Evolutionary conservation across 2,113 vertebrate genomes (phyloP).

Genomic region (Crotalus viridis): DNA sequence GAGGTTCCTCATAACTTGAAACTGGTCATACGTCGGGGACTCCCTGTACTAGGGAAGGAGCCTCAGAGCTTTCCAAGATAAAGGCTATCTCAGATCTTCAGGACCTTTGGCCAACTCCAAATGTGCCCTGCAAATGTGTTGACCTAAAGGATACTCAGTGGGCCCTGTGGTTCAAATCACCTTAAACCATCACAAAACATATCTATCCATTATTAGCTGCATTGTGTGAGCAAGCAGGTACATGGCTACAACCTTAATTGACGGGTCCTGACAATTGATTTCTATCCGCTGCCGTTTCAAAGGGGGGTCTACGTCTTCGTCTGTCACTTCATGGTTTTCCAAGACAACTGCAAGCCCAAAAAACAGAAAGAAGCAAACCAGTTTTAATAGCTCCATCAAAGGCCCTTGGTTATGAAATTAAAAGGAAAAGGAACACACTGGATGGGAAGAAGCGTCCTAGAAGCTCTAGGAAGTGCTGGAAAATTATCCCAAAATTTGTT

Average conservation of each 20-base stretch:
- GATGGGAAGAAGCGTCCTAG: not conserved
- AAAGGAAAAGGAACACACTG: not conserved
- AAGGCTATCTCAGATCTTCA: not conserved
- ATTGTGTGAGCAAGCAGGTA: not conserved
- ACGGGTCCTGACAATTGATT: conserved; percentile 85
- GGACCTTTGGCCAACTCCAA: not conserved
- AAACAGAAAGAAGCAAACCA: not conserved
- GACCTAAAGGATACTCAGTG: not conserved
- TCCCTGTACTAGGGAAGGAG: not conserved
- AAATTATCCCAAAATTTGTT: not conserved
- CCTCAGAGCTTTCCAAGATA: not conserved
- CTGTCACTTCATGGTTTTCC: conserved; percentile 85
- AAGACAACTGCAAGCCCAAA: conserved; percentile 76
- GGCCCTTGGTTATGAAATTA: not conserved
- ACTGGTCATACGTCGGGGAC: not conserved
- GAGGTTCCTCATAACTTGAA: not conserved
- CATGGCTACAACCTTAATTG: conserved; percentile 82
- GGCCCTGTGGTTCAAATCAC: no score
- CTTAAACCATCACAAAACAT: not conserved
- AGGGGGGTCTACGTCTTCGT: conserved; percentile 81
- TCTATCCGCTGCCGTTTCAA: conserved; percentile 88
- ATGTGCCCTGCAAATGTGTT: not conserved
- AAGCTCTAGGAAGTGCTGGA: not conserved
- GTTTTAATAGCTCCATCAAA: not conserved
- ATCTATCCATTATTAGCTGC: not conserved